Base-by-base conservation (phyloP, 2,797 vertebrate genomes). In the Trachops cirrhosus region DNA sequence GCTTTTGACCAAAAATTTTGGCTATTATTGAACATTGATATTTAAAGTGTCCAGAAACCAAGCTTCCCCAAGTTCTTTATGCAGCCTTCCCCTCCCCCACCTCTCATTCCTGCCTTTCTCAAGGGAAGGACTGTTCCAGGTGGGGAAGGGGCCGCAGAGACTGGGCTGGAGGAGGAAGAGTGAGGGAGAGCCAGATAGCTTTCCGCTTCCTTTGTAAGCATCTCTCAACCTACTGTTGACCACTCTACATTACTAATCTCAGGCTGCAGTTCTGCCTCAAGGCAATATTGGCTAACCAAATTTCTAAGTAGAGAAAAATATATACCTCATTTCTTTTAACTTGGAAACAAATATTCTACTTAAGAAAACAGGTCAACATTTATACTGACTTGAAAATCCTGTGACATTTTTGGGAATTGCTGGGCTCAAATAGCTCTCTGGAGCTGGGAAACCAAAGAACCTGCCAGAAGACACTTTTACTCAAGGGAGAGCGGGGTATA, bases 401-500 rank as follows among this genome's bases (percentile, higher is more conserved):
- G 59, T 96, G 95, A 92, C 87, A 91, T 96, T 97, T 96, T 77
- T 5, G 82, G 83, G 90, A 96, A 95, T 70, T 67, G 34, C 41
- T 88, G 68, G 74, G 68, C 73, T 97, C 57, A 39, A 88, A 86
- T 90, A 79, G 48, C 89, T 95, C 94, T 94, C 77, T 74, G 71
- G 93, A 93, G 39, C 80, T 79, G 59, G 77, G 71, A 92, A 96
- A 91, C 54, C 46, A 67, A 88, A 96, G 89, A 95, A 86, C 71
- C 87, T 94, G 85, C 70, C 96, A 97, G 94, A 87, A 95, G 93
- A 95, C 94, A 94, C 94, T 94, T 96, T 96, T 93, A 64, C 96
- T 97, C 87, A 48, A 83, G 82, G 71, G 62, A 95, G 57, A 93
- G 68, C 68, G 83, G 59, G 16, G 57, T 88, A 52, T 26, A 92